Conservation (phyloP, 2,888 invertebrate species). For the Drosophila algonquin region DNA sequence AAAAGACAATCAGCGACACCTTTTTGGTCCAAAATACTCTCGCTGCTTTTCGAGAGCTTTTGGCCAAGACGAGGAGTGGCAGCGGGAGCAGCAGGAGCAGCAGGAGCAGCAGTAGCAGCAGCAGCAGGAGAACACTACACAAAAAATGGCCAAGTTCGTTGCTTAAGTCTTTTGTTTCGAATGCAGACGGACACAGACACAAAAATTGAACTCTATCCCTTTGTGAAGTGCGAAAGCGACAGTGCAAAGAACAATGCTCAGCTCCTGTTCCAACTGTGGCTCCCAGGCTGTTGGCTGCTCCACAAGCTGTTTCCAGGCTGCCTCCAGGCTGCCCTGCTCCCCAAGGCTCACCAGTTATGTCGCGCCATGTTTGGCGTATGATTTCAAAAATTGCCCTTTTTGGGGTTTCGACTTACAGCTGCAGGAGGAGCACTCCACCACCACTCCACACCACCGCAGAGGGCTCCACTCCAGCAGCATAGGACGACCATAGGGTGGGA, state of each 20-base stretch:
- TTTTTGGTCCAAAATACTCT: constrained; percentile 81
- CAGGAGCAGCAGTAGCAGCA: constrained; percentile 21
- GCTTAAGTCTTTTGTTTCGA: constrained; percentile 80
- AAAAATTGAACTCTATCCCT: constrained; percentile 81
- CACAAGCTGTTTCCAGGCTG: constrained; percentile 11
- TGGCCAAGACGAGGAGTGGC: constrained; percentile 28
- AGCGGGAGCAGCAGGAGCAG: constrained; percentile 8
- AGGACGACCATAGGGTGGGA: background rate
- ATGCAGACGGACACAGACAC: constrained; percentile 65
- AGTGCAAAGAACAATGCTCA: constrained; percentile 80
- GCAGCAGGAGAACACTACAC: constrained; percentile 12
- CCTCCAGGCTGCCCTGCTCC: background rate
- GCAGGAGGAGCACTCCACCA: constrained; percentile 3
- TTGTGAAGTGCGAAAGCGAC: constrained; percentile 81
- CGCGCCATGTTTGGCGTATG: constrained; percentile 81
- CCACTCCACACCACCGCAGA: too few relatives aligned
- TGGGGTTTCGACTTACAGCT: constrained; percentile 79
- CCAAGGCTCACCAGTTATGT: constrained; percentile 69
- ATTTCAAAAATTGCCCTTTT: constrained; percentile 81
- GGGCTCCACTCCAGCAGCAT: background rate
- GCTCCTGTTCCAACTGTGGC: constrained; percentile 17
- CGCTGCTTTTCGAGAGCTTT: constrained; percentile 49
- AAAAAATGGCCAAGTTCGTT: constrained; percentile 72
- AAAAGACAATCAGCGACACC: constrained; percentile 84
- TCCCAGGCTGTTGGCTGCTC: background rate